Percentiles rank a stretch among this genome's conserved stretches.
phyloP scores from a whole-genome alignment of 2,113 vertebrate species.

The Passerina amoena region DNA sequence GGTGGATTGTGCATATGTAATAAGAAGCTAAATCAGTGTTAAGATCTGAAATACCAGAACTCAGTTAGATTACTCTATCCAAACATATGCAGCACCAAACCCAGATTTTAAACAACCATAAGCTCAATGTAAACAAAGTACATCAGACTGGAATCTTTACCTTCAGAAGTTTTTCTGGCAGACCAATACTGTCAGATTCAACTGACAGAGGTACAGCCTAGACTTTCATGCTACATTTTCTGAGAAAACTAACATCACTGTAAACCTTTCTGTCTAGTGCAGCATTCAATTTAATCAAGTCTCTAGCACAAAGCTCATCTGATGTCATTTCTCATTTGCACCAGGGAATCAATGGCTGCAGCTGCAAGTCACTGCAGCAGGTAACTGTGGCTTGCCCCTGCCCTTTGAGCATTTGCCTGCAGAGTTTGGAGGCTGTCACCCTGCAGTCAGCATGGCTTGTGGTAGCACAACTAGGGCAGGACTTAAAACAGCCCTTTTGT shows the following conservation, averaged over 20 bases:
- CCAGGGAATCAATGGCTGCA: background rate
- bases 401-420: background rate
- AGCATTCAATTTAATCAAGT: constrained; percentile 20
- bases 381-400: background rate
- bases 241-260: background rate
- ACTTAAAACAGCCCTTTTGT: background rate
- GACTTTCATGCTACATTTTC: background rate
- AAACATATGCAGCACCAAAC: background rate
- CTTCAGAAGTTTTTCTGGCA: background rate
- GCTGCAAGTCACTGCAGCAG: background rate
- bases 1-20: background rate
- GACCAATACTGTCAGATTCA: background rate
- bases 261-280: background rate
- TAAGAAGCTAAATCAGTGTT: background rate
- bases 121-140: background rate
- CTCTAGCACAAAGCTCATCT: constrained; percentile 26
- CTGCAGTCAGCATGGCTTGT: background rate
- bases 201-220: background rate
- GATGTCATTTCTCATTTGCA: constrained; percentile 34
- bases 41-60: background rate
- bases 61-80: background rate
- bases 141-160: background rate
- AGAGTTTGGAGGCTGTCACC: background rate
- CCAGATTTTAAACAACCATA: background rate
- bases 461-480: background rate